These are phyloP conservation scores for Mohoua ochrocephala DNA, from an alignment of 2,113 vertebrate species.

Conservation along the genomic window DNA sequence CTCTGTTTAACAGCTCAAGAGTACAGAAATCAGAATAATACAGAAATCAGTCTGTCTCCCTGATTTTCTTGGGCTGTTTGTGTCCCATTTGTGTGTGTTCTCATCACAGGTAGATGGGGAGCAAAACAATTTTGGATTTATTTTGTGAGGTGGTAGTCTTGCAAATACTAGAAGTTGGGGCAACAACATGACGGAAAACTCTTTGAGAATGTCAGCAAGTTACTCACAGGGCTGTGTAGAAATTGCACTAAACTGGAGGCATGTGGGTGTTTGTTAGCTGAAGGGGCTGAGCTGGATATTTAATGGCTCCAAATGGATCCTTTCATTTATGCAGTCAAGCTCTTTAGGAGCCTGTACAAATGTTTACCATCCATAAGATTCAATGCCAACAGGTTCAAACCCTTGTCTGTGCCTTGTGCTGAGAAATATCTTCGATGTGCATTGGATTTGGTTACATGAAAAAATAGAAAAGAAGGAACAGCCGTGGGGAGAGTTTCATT, in stretches of 20 bases:
- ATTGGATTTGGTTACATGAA: slow-evolving; percentile 11
- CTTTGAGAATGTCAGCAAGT: not conserved
- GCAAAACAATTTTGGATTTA: not conserved
- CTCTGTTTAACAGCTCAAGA: not conserved
- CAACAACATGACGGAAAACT: not conserved
- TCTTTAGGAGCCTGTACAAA: not conserved
- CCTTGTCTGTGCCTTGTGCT: not conserved
- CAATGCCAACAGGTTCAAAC: not conserved
- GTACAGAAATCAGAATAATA: not conserved
- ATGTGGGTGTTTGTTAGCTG: not conserved
- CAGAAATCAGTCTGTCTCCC: not conserved
- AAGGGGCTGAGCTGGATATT: not conserved
- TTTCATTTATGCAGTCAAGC: not conserved
- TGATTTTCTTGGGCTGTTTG: not conserved
- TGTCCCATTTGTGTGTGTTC: not conserved
- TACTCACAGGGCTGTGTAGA: not conserved
- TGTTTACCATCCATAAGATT: not conserved
- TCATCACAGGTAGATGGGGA: not conserved
- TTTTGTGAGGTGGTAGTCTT: not conserved
- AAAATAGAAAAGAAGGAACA: not conserved
- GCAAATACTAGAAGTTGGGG: not conserved
- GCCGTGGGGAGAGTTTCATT: slow-evolving; percentile 4
- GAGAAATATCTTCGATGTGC: not conserved
- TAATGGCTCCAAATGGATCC: not conserved
- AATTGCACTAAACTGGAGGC: not conserved